phyloP scores from a whole-genome alignment of 2,888 invertebrate species.

The Andrena praecox region DNA sequence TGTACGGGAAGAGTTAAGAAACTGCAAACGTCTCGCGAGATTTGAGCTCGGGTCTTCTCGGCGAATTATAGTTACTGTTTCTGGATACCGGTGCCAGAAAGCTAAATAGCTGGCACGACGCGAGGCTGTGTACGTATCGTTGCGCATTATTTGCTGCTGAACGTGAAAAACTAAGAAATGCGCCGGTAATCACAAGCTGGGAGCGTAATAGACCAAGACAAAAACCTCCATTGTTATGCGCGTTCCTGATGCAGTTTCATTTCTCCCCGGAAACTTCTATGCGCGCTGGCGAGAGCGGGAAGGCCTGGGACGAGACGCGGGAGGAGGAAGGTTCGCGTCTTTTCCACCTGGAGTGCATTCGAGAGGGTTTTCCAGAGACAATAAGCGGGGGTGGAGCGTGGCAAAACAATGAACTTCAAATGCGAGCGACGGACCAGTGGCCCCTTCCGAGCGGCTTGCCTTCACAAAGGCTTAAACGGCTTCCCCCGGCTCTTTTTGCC shows the following conservation, averaged over 20 bases:
- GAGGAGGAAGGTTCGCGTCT: conserved; percentile 42
- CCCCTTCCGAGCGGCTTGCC: conserved; percentile 31
- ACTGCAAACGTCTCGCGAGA: conserved; percentile 40
- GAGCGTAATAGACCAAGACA: conserved; percentile 18
- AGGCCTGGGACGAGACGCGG: not conserved
- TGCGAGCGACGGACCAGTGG: conserved; percentile 52
- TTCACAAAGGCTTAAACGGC: conserved; percentile 59
- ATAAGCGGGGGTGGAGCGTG: conserved; percentile 57
- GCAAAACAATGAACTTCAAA: conserved; percentile 65
- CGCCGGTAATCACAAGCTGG: not conserved
- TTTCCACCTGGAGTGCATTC: conserved; percentile 56
- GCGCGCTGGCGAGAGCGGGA: conserved; percentile 6
- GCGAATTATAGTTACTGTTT: conserved; percentile 55
- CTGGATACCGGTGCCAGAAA: conserved; percentile 2
- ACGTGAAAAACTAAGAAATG: not conserved
- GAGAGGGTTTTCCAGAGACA: conserved; percentile 52
- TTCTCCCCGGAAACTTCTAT: conserved; percentile 22
- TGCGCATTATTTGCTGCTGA: not conserved
- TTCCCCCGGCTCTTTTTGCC: conserved; percentile 53
- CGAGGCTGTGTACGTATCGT: not conserved
- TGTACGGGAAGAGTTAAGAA: conserved; percentile 40
- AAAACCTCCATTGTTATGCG: conserved; percentile 28
- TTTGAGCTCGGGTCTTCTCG: conserved; percentile 31
- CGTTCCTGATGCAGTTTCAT: conserved; percentile 29
- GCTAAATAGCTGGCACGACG: not conserved